phyloP scores from a whole-genome alignment of 92 coral and sea anemone species.

The Meandrina meandrites region DNA sequence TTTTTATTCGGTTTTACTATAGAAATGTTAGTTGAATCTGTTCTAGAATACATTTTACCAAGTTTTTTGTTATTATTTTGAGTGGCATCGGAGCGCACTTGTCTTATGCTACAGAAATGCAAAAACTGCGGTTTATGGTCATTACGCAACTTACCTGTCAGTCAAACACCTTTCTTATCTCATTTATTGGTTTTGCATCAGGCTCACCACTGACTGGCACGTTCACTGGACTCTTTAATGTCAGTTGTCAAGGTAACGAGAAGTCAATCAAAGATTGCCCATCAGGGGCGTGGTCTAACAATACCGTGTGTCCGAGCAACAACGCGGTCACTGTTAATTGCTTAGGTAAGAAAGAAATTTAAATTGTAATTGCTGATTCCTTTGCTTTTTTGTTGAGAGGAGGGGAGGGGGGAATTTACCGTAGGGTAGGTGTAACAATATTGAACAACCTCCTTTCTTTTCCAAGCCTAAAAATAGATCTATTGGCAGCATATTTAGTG shows the following conservation, averaged over 20 bases:
- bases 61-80: too few species aligned
- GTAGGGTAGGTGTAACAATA: too few species aligned
- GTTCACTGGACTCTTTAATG: constrained; percentile 31
- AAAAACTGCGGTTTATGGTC: too few species aligned
- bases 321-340: constrained; percentile 54
- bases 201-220: background rate
- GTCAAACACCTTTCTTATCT: background rate
- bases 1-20: background rate
- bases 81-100: too few species aligned
- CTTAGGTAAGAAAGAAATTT: constrained; percentile 48
- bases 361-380: background rate
- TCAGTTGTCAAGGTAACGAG: constrained; percentile 68
- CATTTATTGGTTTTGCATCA: background rate
- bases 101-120: too few species aligned
- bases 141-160: background rate
- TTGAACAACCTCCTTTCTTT: too few species aligned
- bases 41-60: background rate
- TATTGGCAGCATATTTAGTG: too few species aligned
- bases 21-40: background rate
- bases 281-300: constrained; percentile 39
- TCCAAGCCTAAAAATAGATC: too few species aligned
- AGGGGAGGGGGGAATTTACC: background rate
- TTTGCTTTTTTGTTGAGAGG: background rate
- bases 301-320: constrained; percentile 47
- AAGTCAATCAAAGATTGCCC: constrained; percentile 59